Evolutionary conservation across 2,797 vertebrate genomes (phyloP).

Genomic region (Hephaestus fuliginosus): DNA sequence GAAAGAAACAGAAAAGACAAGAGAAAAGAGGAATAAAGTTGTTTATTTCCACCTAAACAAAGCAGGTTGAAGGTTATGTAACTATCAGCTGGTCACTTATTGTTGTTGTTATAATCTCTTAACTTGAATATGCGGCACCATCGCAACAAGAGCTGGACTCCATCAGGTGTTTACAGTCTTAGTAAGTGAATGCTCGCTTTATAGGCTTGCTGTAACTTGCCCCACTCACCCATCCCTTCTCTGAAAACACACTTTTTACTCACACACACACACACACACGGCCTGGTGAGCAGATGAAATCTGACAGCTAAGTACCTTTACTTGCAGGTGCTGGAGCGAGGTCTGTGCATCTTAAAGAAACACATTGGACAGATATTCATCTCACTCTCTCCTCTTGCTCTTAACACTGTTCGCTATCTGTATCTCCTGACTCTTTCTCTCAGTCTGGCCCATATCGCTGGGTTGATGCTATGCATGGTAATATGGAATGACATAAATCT

Average conservation of each 20-base stretch:
- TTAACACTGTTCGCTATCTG: constrained; percentile 42
- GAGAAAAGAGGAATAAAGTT: constrained; percentile 17
- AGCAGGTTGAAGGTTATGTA: constrained; percentile 28
- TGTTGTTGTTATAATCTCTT: constrained; percentile 49
- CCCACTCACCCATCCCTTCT: constrained; percentile 22
- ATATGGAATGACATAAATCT: constrained; percentile 17
- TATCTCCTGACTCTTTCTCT: constrained; percentile 40
- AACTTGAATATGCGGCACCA: constrained; percentile 33
- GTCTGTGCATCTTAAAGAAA: constrained; percentile 69
- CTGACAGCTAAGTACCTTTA: constrained; percentile 73
- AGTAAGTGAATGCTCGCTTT: constrained; percentile 28
- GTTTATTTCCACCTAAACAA: constrained; percentile 34
- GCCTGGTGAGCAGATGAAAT: constrained; percentile 67
- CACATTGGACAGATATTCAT: constrained; percentile 65
- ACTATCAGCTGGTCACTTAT: constrained; percentile 31
- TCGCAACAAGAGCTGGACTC: constrained; percentile 15
- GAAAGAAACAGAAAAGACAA: constrained; percentile 25
- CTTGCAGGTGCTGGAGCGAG: constrained; percentile 64
- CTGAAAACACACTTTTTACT: constrained; percentile 38
- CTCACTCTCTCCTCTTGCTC: constrained; percentile 55
- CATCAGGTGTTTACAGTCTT: constrained; percentile 48
- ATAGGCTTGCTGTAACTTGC: constrained; percentile 70
- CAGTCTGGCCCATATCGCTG: constrained; percentile 6
- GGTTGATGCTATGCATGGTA: constrained; percentile 33
- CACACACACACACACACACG: constrained; percentile 44